Conservation (phyloP, 2,113 vertebrate species). For the Onychorhynchus coronatus region DNA sequence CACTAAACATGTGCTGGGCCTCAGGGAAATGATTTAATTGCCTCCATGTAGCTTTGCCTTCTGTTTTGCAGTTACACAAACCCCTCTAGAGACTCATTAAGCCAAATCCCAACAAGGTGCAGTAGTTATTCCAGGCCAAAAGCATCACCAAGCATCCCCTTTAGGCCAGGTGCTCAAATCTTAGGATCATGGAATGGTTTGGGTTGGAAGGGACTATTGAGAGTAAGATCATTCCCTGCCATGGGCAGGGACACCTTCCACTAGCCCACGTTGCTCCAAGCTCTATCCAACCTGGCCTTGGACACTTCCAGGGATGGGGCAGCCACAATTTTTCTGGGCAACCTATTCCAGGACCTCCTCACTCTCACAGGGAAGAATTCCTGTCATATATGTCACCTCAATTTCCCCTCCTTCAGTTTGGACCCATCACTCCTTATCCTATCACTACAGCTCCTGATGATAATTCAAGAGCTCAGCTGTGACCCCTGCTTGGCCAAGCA, state of each 20-base stretch:
- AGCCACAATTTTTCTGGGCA: background rate
- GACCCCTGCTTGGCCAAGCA: background rate
- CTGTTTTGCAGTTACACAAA: background rate
- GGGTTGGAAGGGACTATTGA: background rate
- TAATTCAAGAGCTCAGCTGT: background rate
- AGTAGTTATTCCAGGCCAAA: background rate
- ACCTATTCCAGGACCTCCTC: background rate
- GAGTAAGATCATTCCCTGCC: background rate
- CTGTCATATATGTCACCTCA: background rate
- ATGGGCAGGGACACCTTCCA: background rate
- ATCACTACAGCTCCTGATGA: background rate
- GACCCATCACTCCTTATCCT: background rate
- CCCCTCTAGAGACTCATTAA: background rate
- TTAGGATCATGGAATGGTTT: background rate
- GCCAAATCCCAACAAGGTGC: background rate
- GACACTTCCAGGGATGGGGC: background rate
- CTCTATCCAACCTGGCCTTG: background rate
- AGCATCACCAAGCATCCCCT: background rate
- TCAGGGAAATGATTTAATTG: background rate
- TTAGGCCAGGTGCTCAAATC: background rate
- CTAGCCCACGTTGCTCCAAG: rapidly evolving
- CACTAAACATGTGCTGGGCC: too few relatives aligned
- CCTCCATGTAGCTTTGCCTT: background rate
- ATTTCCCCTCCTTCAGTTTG: background rate
- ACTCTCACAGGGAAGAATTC: background rate